Evolutionary conservation across 2,888 invertebrate species (phyloP).

Genomic region (Saturnia pavonia): DNA sequence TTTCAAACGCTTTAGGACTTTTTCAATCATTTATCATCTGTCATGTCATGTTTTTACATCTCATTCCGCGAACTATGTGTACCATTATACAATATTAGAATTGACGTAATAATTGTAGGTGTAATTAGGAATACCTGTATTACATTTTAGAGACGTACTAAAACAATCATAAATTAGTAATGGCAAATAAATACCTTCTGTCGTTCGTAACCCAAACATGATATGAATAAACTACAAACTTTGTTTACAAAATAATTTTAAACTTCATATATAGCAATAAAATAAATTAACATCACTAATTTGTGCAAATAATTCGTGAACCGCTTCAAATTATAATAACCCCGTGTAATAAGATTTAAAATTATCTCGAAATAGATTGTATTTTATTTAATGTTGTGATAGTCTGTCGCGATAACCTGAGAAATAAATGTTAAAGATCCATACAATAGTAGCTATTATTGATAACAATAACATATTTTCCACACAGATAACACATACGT

Average conservation of each 20-base stretch:
- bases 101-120: too few species aligned
- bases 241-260: background rate
- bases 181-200: background rate
- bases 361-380: background rate
- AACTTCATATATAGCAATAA: background rate
- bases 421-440: background rate
- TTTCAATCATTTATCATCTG: too few species aligned
- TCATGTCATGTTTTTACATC: too few species aligned
- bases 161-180: background rate
- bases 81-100: too few species aligned
- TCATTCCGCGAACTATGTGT: too few species aligned
- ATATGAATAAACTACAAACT: background rate
- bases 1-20: too few species aligned
- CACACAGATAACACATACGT: background rate
- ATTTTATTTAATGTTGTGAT: background rate
- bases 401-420: background rate
- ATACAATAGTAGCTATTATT: background rate
- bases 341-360: background rate
- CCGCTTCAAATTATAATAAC: background rate
- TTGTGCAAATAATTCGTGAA: background rate
- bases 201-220: background rate
- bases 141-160: too few species aligned
- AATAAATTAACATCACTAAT: conserved; percentile 3
- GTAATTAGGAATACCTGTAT: too few species aligned
- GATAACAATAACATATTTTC: background rate